Conservation (phyloP, 2,888 invertebrate genomes). For the Lepidochitona cinerea region DNA sequence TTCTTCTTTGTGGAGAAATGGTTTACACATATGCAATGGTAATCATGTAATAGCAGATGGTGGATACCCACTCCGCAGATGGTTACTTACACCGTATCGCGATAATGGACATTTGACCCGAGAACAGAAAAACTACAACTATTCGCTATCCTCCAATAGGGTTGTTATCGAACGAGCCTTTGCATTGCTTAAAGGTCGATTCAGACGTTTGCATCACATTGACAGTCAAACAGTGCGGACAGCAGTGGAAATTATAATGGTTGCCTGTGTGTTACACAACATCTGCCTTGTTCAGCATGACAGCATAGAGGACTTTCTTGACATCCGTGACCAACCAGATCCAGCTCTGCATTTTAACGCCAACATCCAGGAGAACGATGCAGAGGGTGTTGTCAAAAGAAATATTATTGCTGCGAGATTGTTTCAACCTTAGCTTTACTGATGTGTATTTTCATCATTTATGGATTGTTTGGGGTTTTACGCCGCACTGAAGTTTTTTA, state of each 20-base stretch:
- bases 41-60: slow-evolving; percentile 26
- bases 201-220: slow-evolving; percentile 23
- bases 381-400: too few species aligned
- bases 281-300: background rate
- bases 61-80: slow-evolving; percentile 21
- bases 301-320: background rate
- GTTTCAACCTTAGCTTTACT: too few species aligned
- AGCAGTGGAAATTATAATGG: slow-evolving; percentile 15
- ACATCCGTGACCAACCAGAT: too few species aligned
- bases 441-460: too few species aligned
- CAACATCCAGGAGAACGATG: too few species aligned
- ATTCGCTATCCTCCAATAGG: slow-evolving; percentile 23
- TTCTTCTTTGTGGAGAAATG: background rate
- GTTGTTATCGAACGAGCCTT: slow-evolving; percentile 20
- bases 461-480: too few species aligned
- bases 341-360: too few species aligned
- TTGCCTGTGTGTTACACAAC: slow-evolving; percentile 24
- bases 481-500: too few species aligned
- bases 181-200: slow-evolving; percentile 27
- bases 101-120: slow-evolving; percentile 28
- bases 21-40: too few species aligned
- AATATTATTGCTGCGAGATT: too few species aligned
- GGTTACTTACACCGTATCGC: slow-evolving; percentile 26
- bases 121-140: slow-evolving; percentile 23
- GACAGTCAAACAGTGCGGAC: slow-evolving; percentile 17